Base-by-base conservation (phyloP, 2,888 invertebrate genomes). In the Parochlus steinenii region DNA sequence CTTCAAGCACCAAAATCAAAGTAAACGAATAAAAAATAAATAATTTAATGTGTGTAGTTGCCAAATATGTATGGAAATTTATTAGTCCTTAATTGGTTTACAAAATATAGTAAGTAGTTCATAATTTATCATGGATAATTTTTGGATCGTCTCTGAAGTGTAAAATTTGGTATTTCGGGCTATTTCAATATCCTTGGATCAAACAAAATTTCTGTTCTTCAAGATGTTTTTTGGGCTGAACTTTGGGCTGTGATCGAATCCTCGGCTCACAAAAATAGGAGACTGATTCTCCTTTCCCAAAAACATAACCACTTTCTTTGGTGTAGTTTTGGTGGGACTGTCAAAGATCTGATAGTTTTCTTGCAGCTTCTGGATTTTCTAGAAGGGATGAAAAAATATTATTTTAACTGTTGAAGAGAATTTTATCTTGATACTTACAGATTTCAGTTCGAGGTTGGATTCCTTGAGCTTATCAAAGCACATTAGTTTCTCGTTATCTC, bases 231-330 rank as follows among this genome's bases (percentile, higher is more conserved):
- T 34, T 22, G 34, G 34, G 16, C 34, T 34, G 11, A 28, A 10
- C 28, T 28, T 34, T 22, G 34, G 34, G 16, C 34, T 34, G 11
- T 34, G 11, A 11, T 34, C 34, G 28, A 28, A 20, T 4, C 19
- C 18, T 6, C 20, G 30, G 20, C 28, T 20, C 3, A 19, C 18
- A 15, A 27, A 34, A 20, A 34, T 28, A 20, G 34, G 34, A 4
- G 34, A 34, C n/a, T 34, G 34, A 28, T 34, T 34, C 11, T 34
- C 34, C 20, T 34, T 34, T 8, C 34, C 34, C n/a, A n/a, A n/a
- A 25, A 34, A 25, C 5, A 34, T 11, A 20, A 34, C n/a, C 11
- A 28, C 11, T 3, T 23, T 12, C 16, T 34, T 34, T 5, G 34
- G 27, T 18, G 34, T 27, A 22, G 34, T 34, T 23, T 34, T 34